Percentiles rank a stretch among this genome's conserved stretches.
Evolutionary conservation across 2,888 invertebrate genomes (phyloP).

Genomic region (Papilio protenor): DNA sequence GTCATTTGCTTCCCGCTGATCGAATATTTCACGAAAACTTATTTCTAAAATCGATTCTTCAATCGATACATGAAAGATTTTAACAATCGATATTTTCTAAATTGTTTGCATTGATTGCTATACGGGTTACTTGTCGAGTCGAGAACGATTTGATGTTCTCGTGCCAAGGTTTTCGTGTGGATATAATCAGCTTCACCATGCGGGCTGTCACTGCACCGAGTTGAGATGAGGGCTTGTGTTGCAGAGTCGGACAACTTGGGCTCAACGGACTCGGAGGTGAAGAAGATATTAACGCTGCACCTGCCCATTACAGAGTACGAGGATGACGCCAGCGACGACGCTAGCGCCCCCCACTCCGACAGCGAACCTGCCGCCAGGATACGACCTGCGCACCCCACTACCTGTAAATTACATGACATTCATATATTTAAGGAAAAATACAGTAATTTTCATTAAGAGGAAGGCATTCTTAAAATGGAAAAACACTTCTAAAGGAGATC

Average conservation of each 20-base stretch:
- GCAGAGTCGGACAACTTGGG: slow-evolving; percentile 97
- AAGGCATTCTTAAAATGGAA: neutral
- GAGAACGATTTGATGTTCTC: neutral
- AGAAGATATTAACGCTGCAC: slow-evolving; percentile 96
- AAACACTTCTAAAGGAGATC: neutral
- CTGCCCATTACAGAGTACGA: slow-evolving; percentile 97
- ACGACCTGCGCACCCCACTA: slow-evolving; percentile 71
- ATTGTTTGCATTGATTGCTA: neutral
- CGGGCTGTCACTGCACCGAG: slow-evolving; percentile 21
- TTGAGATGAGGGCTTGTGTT: slow-evolving; percentile 57
- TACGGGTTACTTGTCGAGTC: neutral
- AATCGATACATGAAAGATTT: neutral
- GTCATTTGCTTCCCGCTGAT: slow-evolving; percentile 55
- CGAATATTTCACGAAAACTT: slow-evolving; percentile 52
- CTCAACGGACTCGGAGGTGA: slow-evolving; percentile 97
- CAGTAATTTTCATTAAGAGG: neutral
- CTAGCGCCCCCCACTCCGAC: slow-evolving; percentile 84
- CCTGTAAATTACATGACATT: slow-evolving; percentile 62
- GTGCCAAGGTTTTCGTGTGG: slow-evolving; percentile 44
- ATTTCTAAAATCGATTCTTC: slow-evolving; percentile 18
- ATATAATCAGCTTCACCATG: slow-evolving; percentile 54
- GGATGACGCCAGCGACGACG: slow-evolving; percentile 89
- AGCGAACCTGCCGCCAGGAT: slow-evolving; percentile 75
- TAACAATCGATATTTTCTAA: neutral
- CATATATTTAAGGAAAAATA: neutral